Conservation (phyloP, 1,140 invertebrate genomes). For the Acromyrmex charruanus region DNA sequence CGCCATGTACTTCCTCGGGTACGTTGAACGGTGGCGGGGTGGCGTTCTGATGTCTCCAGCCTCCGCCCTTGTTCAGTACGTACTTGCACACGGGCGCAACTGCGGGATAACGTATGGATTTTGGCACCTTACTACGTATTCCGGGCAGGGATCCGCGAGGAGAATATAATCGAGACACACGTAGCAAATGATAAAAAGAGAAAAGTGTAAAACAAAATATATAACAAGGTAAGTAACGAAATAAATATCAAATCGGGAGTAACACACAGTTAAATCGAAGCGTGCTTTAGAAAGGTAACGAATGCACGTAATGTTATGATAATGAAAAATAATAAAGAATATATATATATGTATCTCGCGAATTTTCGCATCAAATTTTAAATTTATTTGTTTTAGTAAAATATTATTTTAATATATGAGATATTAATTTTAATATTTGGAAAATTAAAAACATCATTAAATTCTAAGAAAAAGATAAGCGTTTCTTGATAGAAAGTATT, state of each 20-base stretch:
- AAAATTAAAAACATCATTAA: background rate
- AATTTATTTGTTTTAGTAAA: background rate
- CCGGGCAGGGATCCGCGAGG: background rate
- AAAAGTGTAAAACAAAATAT: constrained; percentile 19
- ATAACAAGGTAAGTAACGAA: background rate
- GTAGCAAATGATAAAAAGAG: background rate
- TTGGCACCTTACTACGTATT: constrained; percentile 31
- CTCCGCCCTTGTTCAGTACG: constrained; percentile 72
- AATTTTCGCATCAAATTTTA: background rate
- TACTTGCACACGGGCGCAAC: constrained; percentile 88
- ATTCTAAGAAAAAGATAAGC: background rate
- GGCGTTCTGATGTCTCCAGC: constrained; percentile 73
- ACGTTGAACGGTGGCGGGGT: constrained; percentile 76
- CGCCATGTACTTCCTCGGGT: constrained; percentile 86
- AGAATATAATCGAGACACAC: constrained; percentile 20
- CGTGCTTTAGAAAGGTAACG: too few species aligned
- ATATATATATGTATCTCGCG: too few species aligned
- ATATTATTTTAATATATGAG: background rate
- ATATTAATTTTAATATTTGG: constrained; percentile 4
- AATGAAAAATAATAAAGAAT: background rate
- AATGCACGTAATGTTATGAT: background rate
- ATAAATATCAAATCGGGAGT: background rate
- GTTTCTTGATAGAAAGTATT: background rate
- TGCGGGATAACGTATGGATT: constrained; percentile 77
- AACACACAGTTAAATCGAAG: background rate